Conservation (phyloP, 2,888 invertebrate genomes). For the Chirona hameri region DNA sequence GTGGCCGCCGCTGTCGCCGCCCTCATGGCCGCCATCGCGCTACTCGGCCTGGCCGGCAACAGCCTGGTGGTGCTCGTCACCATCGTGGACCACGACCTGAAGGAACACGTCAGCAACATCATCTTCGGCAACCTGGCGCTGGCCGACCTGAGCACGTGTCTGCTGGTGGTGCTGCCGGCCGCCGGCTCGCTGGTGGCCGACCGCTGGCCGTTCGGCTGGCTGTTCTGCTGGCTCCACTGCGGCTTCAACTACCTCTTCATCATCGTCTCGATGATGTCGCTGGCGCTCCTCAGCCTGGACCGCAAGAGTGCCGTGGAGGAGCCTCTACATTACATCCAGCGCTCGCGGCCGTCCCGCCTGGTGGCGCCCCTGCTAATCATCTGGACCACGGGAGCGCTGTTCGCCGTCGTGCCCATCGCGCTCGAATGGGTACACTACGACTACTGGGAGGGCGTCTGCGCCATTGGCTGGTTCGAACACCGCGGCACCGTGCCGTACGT, state of each 20-base stretch:
- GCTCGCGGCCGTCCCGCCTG: background rate
- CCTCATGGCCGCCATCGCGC: conserved; percentile 8
- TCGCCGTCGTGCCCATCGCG: conserved; percentile 25
- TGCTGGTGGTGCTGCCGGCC: conserved; percentile 34
- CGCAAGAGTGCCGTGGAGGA: conserved; percentile 29
- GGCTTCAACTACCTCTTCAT: conserved; percentile 32
- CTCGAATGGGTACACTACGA: conserved; percentile 32
- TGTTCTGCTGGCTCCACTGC: conserved; percentile 31
- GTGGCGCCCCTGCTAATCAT: conserved; percentile 5
- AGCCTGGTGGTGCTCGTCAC: conserved; percentile 27
- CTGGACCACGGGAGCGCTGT: background rate
- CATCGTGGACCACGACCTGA: conserved; percentile 12
- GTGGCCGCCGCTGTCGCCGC: background rate
- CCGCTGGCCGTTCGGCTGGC: conserved; percentile 32
- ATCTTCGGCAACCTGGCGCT: conserved; percentile 33
- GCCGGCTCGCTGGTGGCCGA: conserved; percentile 28
- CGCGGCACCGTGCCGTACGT: conserved; percentile 23
- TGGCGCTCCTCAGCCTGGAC: conserved; percentile 32
- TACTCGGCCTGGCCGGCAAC: conserved; percentile 33
- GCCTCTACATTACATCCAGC: conserved; percentile 27
- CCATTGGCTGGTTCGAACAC: conserved; percentile 33
- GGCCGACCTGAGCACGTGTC: conserved; percentile 31
- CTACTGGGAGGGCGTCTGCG: conserved; percentile 34
- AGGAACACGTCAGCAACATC: conserved; percentile 30
- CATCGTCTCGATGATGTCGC: conserved; percentile 32